Evolutionary conservation across 2,113 vertebrate genomes (phyloP).

Genomic region (Diadophis punctatus): DNA sequence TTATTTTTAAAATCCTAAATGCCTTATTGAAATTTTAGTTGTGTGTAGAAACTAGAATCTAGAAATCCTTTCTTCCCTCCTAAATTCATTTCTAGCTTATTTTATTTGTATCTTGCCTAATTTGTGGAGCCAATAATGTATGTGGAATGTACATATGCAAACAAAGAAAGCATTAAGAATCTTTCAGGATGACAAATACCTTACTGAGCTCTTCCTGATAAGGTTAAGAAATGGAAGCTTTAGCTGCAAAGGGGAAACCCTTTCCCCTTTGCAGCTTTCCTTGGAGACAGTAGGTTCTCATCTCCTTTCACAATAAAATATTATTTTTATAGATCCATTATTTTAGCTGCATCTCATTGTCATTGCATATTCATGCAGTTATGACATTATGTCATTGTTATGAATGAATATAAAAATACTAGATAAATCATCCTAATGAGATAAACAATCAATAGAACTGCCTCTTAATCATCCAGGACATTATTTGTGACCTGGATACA

Average conservation of each 20-base stretch:
- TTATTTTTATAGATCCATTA: constrained; percentile 26
- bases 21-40: not conserved
- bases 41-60: not conserved
- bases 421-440: constrained; percentile 4
- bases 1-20: not conserved
- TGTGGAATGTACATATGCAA: not conserved
- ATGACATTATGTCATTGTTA: constrained; percentile 23
- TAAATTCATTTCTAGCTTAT: not conserved
- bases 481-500: not conserved
- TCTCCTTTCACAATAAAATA: constrained; percentile 17
- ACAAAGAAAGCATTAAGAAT: not conserved
- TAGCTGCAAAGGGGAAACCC: not conserved
- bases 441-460: not conserved
- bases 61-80: not conserved
- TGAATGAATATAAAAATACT: constrained; percentile 6
- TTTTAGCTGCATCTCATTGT: constrained; percentile 11
- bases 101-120: not conserved
- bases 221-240: not conserved
- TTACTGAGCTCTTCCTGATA: not conserved
- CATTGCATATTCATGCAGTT: constrained; percentile 18
- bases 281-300: not conserved
- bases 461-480: not conserved
- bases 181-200: not conserved
- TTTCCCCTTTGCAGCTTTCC: constrained; percentile 1
- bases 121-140: not conserved